Percentiles rank a stretch among this genome's conserved stretches.
These are phyloP conservation scores for Hydrolagus colliei DNA, from an alignment of 2,797 vertebrate species.

Conservation along the genomic window DNA sequence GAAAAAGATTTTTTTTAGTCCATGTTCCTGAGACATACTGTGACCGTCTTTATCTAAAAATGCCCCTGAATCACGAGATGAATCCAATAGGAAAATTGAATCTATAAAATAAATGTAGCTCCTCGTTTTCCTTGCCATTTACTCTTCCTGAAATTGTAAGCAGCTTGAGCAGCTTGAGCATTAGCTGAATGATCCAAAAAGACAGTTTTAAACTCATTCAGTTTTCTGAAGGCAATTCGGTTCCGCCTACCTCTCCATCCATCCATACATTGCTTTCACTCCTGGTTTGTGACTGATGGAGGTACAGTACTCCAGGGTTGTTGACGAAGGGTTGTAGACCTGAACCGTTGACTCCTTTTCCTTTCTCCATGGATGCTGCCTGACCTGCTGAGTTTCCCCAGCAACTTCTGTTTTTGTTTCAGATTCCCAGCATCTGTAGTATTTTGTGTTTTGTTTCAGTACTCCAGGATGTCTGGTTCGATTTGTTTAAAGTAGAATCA, in stretches of 20 bases:
- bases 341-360: too few relatives aligned
- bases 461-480: neutral
- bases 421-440: too few relatives aligned
- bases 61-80: neutral
- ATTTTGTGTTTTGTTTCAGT: too few relatives aligned
- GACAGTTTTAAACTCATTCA: neutral
- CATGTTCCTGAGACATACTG: neutral
- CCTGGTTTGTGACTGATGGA: neutral
- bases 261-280: neutral
- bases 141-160: neutral
- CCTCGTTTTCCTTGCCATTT: neutral
- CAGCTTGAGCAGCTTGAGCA: neutral
- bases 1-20: neutral
- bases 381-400: too few relatives aligned
- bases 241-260: neutral
- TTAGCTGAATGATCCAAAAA: slow-evolving; percentile 1
- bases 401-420: too few relatives aligned
- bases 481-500: neutral
- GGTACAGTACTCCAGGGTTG: neutral
- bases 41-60: neutral
- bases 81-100: neutral
- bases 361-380: too few relatives aligned
- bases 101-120: too few relatives aligned
- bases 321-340: too few relatives aligned
- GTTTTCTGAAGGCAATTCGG: neutral